These are phyloP conservation scores for Hesperia comma DNA, from an alignment of 2,888 invertebrate species.

Conservation along the genomic window DNA sequence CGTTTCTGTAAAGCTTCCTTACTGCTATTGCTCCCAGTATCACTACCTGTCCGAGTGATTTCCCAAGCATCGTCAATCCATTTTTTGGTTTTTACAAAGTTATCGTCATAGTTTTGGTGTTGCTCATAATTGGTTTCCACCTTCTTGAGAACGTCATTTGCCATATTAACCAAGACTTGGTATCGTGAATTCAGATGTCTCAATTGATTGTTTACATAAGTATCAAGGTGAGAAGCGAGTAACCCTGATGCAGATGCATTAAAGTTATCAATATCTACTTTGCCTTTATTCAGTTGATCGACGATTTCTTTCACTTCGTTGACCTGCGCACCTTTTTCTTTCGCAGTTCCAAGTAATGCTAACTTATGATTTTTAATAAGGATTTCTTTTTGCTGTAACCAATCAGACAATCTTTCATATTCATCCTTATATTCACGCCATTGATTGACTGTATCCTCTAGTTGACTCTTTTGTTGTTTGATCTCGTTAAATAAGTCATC, in stretches of 20 bases:
- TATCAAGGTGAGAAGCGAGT: constrained; percentile 92
- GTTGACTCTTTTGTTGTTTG: constrained; percentile 91
- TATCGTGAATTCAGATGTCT: constrained; percentile 94
- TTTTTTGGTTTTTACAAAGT: constrained; percentile 88
- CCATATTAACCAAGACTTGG: constrained; percentile 94
- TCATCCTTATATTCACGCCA: constrained; percentile 97
- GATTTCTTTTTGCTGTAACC: constrained; percentile 96
- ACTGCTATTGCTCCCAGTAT: constrained; percentile 90
- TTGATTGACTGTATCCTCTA: constrained; percentile 91
- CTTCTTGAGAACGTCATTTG: constrained; percentile 94
- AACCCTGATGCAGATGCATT: constrained; percentile 91
- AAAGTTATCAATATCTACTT: constrained; percentile 92
- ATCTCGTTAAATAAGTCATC: constrained; percentile 93
- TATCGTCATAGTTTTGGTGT: constrained; percentile 91
- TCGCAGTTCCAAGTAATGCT: constrained; percentile 89
- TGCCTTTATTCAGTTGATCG: constrained; percentile 89
- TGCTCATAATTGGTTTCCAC: constrained; percentile 94
- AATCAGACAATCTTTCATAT: constrained; percentile 94
- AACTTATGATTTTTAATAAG: constrained; percentile 95
- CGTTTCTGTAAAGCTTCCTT: constrained; percentile 93
- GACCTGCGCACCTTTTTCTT: constrained; percentile 94
- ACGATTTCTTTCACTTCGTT: constrained; percentile 91
- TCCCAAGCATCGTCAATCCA: constrained; percentile 96
- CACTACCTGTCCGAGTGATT: constrained; percentile 91
- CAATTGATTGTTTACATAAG: constrained; percentile 94